Evolutionary conservation across 2,113 vertebrate genomes (phyloP).

Genomic region (Oryzias celebensis): DNA sequence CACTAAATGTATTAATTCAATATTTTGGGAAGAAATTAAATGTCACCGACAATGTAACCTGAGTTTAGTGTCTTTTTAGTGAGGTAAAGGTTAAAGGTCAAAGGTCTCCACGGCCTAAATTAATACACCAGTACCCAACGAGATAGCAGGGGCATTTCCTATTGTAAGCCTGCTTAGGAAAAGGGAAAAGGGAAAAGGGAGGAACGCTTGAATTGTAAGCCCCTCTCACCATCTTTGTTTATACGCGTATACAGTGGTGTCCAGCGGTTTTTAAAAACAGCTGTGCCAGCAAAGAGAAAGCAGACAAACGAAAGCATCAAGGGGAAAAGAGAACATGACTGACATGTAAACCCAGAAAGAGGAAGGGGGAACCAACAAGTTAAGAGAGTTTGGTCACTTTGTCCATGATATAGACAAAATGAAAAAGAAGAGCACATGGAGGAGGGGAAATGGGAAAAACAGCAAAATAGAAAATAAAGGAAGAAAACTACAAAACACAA

Average conservation of each 20-base stretch:
- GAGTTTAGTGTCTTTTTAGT: no score
- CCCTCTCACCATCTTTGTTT: constrained; percentile 23
- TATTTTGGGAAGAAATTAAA: no score
- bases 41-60: no score
- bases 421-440: constrained; percentile 2
- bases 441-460: not conserved
- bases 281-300: not conserved
- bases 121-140: constrained; percentile 46
- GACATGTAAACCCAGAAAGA: constrained; percentile 14
- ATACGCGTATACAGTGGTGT: constrained; percentile 16
- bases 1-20: not conserved
- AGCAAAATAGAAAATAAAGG: no score
- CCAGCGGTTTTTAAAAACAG: not conserved
- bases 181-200: constrained; percentile 66
- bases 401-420: not conserved
- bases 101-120: constrained; percentile 62
- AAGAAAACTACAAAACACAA: not conserved
- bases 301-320: not conserved
- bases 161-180: constrained; percentile 56
- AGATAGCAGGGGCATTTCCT: constrained; percentile 71
- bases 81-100: no score
- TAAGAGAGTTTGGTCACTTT: not conserved
- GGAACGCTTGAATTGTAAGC: constrained; percentile 52
- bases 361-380: constrained; percentile 33
- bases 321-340: constrained; percentile 5